Conservation (phyloP, 2,797 vertebrate species). For the Natrix natrix region DNA sequence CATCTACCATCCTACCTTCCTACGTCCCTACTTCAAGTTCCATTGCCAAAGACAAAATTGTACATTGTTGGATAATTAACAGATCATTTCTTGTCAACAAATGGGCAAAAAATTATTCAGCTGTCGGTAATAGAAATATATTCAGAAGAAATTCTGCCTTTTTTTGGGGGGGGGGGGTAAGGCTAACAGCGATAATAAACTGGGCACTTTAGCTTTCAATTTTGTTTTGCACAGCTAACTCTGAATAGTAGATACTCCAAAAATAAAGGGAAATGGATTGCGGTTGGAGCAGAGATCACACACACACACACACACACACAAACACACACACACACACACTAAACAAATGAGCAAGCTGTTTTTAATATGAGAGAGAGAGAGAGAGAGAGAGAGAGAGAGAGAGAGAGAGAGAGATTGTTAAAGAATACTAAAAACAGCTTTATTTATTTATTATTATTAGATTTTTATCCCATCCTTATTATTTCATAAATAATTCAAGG, state of each 20-base stretch:
- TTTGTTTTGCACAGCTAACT: neutral
- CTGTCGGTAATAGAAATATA: slow-evolving; percentile 46
- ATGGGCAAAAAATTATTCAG: slow-evolving; percentile 45
- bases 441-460: no score
- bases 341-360: no score
- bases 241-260: no score
- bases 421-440: neutral
- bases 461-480: no score
- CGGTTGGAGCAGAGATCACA: neutral
- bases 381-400: no score
- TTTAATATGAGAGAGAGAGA: no score
- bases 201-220: slow-evolving; percentile 13
- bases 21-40: neutral
- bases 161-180: slow-evolving; percentile 25
- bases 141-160: slow-evolving; percentile 45
- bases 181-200: slow-evolving; percentile 36
- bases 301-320: no score
- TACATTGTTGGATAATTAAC: slow-evolving; percentile 53
- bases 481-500: no score
- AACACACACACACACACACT: no score
- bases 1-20: no score
- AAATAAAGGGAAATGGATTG: no score
- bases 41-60: slow-evolving; percentile 51
- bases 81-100: slow-evolving; percentile 50
- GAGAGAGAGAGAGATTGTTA: neutral